A percentile compares a stretch with the other conserved stretches of the same genome.
phyloP scores from a whole-genome alignment of 2,113 vertebrate species.

The Dinomys branickii region DNA sequence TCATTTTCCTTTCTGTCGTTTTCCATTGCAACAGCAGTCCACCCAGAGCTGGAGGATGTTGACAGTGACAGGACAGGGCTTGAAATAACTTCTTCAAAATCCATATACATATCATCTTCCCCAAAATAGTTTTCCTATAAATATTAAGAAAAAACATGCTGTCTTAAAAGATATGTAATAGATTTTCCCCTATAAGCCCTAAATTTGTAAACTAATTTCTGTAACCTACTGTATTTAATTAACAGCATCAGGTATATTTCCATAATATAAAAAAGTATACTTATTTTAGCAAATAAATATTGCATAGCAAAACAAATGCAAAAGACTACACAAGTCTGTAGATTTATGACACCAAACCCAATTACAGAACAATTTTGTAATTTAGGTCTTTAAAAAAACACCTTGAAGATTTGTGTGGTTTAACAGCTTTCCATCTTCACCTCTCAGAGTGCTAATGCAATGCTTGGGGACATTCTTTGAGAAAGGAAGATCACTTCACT shows the following conservation, averaged over 20 bases:
- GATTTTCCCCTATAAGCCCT: background rate
- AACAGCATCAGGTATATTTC: conserved; percentile 18
- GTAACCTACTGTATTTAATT: background rate
- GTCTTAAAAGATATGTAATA: background rate
- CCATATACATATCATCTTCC: conserved; percentile 98
- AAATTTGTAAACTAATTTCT: background rate
- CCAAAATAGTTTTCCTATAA: conserved; percentile 98
- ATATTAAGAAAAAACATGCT: conserved; percentile 15
- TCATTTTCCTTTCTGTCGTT: conserved; percentile 87
- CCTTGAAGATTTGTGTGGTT: background rate
- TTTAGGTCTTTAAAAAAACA: background rate
- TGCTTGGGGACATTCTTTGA: background rate
- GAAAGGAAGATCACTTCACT: background rate
- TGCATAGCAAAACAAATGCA: background rate
- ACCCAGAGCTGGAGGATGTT: conserved; percentile 95
- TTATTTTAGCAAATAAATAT: conserved; percentile 36
- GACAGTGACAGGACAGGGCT: conserved; percentile 95
- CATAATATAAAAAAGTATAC: background rate
- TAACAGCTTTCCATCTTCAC: background rate
- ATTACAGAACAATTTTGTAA: background rate
- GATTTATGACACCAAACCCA: background rate
- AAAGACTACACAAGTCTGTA: background rate
- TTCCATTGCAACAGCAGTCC: conserved; percentile 95
- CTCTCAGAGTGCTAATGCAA: background rate
- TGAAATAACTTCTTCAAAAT: conserved; percentile 95